A percentile compares a stretch with the other conserved stretches of the same genome.
phyloP scores from a whole-genome alignment of 2,797 vertebrate genomes.

The Acanthurus leucopareius region DNA sequence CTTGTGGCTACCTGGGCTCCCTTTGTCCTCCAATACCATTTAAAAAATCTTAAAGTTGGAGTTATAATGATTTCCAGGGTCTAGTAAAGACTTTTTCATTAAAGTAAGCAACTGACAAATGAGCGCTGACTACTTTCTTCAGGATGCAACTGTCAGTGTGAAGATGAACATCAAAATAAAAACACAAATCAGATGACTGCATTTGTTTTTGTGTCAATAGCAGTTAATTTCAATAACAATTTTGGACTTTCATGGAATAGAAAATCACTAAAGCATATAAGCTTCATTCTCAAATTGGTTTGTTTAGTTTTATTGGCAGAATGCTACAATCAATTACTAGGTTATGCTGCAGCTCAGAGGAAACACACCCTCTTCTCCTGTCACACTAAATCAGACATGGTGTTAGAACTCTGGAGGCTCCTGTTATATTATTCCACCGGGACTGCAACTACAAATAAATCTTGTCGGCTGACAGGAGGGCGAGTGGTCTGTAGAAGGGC shows the following conservation, averaged over 20 bases:
- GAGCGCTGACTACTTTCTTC: background rate
- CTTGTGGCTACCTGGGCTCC: too few relatives aligned
- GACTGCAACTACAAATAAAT: conserved; percentile 57
- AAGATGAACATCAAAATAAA: background rate
- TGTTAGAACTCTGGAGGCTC: conserved; percentile 44
- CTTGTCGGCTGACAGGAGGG: conserved; percentile 43
- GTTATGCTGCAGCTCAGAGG: background rate
- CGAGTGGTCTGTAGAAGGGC: conserved; percentile 39
- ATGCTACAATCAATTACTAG: conserved; percentile 19
- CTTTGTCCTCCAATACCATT: background rate
- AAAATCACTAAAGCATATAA: background rate
- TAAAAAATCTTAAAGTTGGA: background rate
- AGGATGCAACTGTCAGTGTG: background rate
- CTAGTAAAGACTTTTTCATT: background rate
- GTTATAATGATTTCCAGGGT: background rate
- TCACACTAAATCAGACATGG: conserved; percentile 52
- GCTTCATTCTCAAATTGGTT: conserved; percentile 2
- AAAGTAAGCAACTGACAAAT: background rate
- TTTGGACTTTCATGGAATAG: background rate
- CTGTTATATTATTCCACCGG: conserved; percentile 55
- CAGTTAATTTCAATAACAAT: background rate
- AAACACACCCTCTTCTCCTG: conserved; percentile 46
- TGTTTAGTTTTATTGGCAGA: conserved; percentile 15
- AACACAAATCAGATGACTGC: background rate
- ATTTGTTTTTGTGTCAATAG: background rate